phyloP scores from a whole-genome alignment of 2,113 vertebrate species.

The Ploceus nigricollis region DNA sequence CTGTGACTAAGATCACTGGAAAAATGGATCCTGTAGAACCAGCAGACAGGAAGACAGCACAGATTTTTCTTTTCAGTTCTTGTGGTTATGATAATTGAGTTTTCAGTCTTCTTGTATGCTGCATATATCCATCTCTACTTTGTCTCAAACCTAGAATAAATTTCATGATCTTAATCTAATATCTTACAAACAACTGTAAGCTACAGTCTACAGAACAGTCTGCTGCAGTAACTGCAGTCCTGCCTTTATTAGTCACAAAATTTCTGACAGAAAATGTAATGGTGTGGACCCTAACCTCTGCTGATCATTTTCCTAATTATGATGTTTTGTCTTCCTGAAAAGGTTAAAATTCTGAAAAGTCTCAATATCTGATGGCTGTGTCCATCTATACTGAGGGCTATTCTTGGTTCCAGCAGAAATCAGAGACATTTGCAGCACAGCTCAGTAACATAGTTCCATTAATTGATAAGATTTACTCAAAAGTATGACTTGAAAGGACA shows the following conservation, averaged over 20 bases:
- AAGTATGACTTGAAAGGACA: not conserved
- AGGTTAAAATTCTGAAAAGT: constrained; percentile 22
- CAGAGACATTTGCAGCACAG: not conserved
- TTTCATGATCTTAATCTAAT: constrained; percentile 44
- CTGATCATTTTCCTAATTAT: not conserved
- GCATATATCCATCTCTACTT: constrained; percentile 45
- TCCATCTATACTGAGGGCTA: not conserved
- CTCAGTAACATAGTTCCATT: not conserved
- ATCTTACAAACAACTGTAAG: constrained; percentile 26
- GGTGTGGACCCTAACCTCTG: not conserved
- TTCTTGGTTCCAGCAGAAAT: not conserved
- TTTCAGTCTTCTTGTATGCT: constrained; percentile 13
- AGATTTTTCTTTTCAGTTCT: constrained; percentile 20
- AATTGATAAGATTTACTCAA: not conserved
- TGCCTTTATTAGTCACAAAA: not conserved
- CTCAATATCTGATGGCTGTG: not conserved
- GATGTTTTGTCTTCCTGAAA: constrained; percentile 39
- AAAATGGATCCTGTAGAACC: not conserved
- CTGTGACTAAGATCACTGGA: constrained; percentile 31
- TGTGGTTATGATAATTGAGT: constrained; percentile 31
- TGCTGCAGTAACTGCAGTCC: constrained; percentile 16
- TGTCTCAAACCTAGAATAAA: constrained; percentile 25
- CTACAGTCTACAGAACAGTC: constrained; percentile 37
- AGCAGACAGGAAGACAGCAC: not conserved
- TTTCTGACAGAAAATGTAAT: constrained; percentile 3